These are phyloP conservation scores for Clarias fuscus DNA, from an alignment of 2,797 vertebrate species.

Conservation along the genomic window DNA sequence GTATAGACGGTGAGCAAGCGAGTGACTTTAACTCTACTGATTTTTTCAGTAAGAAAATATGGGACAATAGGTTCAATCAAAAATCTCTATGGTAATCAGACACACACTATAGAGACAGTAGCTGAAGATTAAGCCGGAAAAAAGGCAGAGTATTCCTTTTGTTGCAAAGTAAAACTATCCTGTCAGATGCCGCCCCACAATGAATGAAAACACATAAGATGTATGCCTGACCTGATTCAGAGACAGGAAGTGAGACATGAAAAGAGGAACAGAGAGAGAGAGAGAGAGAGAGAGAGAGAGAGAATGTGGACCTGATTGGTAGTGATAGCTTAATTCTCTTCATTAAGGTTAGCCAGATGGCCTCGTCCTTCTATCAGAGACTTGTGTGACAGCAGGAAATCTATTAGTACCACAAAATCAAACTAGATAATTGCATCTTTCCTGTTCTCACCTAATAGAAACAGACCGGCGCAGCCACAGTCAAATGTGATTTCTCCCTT, in stretches of 20 bases:
- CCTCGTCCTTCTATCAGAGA: constrained; percentile 49
- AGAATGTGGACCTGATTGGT: constrained; percentile 44
- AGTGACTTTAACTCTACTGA: background rate
- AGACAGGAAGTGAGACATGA: background rate
- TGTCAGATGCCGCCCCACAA: background rate
- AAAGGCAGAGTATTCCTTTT: background rate
- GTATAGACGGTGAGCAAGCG: too few relatives aligned
- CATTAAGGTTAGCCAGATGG: constrained; percentile 58
- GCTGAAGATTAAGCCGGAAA: background rate
- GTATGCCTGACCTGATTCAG: background rate
- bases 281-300: background rate
- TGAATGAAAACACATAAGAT: background rate
- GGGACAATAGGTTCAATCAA: background rate
- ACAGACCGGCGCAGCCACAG: constrained; percentile 35
- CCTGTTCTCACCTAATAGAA: constrained; percentile 59
- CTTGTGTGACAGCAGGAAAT: constrained; percentile 57
- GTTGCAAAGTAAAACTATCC: background rate
- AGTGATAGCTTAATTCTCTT: constrained; percentile 45
- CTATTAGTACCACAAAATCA: constrained; percentile 59
- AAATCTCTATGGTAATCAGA: background rate
- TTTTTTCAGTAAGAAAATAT: background rate
- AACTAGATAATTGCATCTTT: constrained; percentile 58
- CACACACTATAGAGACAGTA: background rate
- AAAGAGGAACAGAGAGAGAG: background rate
- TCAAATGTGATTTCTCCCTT: constrained; percentile 48